Evolutionary conservation across 2,888 invertebrate genomes (phyloP).

Genomic region (Cryptus armator): DNA sequence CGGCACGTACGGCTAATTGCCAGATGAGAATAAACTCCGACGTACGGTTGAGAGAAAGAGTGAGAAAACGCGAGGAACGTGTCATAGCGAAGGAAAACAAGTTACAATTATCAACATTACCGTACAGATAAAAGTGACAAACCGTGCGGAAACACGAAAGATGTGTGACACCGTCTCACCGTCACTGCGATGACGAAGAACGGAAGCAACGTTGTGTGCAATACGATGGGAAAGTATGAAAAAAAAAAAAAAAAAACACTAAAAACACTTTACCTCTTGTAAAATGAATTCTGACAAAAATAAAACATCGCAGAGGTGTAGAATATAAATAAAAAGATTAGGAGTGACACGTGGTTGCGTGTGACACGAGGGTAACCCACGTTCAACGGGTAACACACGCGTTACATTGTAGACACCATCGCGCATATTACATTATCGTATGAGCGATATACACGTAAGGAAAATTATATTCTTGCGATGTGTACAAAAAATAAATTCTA

Average conservation of each 20-base stretch:
- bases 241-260: too few relatives aligned
- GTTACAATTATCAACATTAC: constrained; percentile 1
- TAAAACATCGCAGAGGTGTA: constrained; percentile 12
- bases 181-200: background rate
- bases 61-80: constrained; percentile 22
- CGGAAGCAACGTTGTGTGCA: too few relatives aligned
- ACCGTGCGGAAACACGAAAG: constrained; percentile 17
- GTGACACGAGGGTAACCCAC: constrained; percentile 28
- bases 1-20: constrained; percentile 79
- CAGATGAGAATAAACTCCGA: constrained; percentile 60
- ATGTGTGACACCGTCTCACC: background rate
- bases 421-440: constrained; percentile 16
- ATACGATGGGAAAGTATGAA: too few relatives aligned
- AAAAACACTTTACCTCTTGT: background rate
- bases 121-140: background rate
- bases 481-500: constrained; percentile 25
- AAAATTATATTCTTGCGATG: constrained; percentile 13
- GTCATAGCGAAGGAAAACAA: constrained; percentile 46
- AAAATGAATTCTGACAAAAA: constrained; percentile 5
- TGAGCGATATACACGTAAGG: background rate
- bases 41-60: constrained; percentile 24
- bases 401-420: background rate
- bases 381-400: constrained; percentile 3
- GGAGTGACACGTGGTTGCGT: background rate
- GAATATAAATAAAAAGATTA: constrained; percentile 34